Evolutionary conservation across 2,888 invertebrate genomes (phyloP), one percentile per base, ranked within the genome.

Genomic region (Drosophila kokeensis): DNA sequence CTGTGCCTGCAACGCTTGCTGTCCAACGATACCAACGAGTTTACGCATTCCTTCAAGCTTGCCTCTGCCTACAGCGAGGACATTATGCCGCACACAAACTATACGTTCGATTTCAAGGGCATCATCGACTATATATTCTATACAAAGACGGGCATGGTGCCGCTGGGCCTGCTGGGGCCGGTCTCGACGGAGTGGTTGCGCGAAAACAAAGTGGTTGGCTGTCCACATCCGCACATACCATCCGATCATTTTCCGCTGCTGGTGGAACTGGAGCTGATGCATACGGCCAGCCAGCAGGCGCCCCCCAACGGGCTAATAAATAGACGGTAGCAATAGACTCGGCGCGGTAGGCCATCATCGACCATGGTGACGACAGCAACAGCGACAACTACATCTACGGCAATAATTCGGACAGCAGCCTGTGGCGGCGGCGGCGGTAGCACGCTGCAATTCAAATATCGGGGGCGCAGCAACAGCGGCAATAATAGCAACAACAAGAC

Each of bases 121-220:
- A 98, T 99, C 93, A 99, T 99, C 92, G 99, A 99, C 94, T 99
- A 99, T 95, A 99, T 99, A 93, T 99, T 99, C 95, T 99, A 98
- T 93, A 98, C 99, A 81, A 97, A 98, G 93, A 97, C 97, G 93
- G 97, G 97, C 92, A 98, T 99, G 97, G 97, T 97, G 89, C 97
- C 99, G 32, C 94, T 99, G 71, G 99, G 99, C 67, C 95, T 99
- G 64, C 94, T 99, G 63, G 99, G 99, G 2, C 98, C 99, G 2
- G 94, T 99, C 67, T 98, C 99, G 76, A 95, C 96, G 86, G 97
- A 98, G 76, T 99, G 98, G 98, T 95, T 98, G 93, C 95, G 96
- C 87, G 98, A 98, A 90, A 98, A 99, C 94, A 99, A 99, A 94
- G 97, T 99, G 73, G 97, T 98, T 74, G 99, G 99, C 79, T 99